Conservation (phyloP, 1,140 invertebrate species). For the Formica exsecta region DNA sequence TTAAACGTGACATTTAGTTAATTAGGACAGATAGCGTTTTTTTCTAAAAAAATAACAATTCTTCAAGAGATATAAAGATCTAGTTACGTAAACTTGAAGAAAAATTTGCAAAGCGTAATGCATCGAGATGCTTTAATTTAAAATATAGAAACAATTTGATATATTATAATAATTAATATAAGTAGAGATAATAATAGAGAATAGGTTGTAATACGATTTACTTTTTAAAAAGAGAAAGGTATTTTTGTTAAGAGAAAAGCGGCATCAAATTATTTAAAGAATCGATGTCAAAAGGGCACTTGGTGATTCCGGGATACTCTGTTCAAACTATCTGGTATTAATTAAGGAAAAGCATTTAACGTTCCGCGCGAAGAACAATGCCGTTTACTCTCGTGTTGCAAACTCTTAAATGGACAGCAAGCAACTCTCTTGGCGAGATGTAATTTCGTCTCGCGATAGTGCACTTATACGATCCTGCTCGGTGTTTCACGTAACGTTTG, state of each 20-base stretch:
- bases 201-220: background rate
- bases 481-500: slow-evolving; percentile 46
- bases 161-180: background rate
- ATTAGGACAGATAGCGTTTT: background rate
- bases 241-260: background rate
- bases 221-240: background rate
- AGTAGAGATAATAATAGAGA: background rate
- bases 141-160: slow-evolving; percentile 16
- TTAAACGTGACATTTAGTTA: background rate
- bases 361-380: slow-evolving; percentile 26
- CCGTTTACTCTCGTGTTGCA: slow-evolving; percentile 32
- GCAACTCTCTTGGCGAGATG: slow-evolving; percentile 24
- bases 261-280: background rate
- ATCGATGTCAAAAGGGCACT: background rate
- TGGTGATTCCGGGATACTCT: background rate
- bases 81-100: background rate
- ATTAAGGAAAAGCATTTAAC: slow-evolving; percentile 47
- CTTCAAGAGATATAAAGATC: background rate
- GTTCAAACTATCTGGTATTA: slow-evolving; percentile 1
- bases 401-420: slow-evolving; percentile 34
- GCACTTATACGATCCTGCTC: slow-evolving; percentile 37
- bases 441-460: slow-evolving; percentile 34
- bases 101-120: background rate
- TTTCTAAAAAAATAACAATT: background rate
- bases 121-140: background rate